Percentiles rank a stretch among this genome's conserved stretches.
Conservation (phyloP, 2,113 vertebrate genomes). For the Catagonus wagneri region DNA sequence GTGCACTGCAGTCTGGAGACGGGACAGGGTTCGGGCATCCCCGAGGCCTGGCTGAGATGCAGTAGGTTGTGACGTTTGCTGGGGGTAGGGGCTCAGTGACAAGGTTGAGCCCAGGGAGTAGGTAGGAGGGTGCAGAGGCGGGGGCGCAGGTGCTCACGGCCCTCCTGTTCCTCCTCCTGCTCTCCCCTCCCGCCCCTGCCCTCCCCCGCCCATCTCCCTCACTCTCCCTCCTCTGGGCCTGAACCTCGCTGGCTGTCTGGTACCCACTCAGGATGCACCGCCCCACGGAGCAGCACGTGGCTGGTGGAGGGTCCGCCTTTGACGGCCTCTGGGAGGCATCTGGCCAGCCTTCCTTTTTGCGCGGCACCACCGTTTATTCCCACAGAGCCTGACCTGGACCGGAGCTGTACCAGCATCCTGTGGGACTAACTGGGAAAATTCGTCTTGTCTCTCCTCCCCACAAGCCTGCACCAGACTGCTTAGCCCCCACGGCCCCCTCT, state of each 20-base stretch:
- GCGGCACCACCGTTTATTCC: background rate
- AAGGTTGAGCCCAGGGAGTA: accelerated
- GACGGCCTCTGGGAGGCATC: background rate
- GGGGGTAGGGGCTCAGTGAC: background rate
- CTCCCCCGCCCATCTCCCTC: background rate
- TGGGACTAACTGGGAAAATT: background rate
- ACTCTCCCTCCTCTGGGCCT: background rate
- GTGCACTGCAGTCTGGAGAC: background rate
- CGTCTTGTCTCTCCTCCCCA: background rate
- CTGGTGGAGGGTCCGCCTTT: background rate
- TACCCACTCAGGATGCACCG: background rate
- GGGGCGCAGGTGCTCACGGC: too few species aligned
- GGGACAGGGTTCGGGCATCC: background rate
- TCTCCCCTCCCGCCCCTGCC: background rate
- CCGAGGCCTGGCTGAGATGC: background rate
- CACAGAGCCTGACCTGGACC: background rate
- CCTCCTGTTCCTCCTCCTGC: background rate
- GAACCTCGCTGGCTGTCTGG: background rate
- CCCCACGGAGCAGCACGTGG: background rate
- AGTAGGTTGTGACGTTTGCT: background rate
- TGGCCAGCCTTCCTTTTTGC: background rate
- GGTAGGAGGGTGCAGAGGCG: background rate
- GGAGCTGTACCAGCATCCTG: background rate
- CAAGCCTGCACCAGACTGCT: background rate
- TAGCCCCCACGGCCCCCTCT: accelerated